A percentile compares a stretch with the other conserved stretches of the same genome.
These are phyloP conservation scores for Drosophila infuscata DNA, from an alignment of 2,888 invertebrate genomes.

Conservation along the genomic window DNA sequence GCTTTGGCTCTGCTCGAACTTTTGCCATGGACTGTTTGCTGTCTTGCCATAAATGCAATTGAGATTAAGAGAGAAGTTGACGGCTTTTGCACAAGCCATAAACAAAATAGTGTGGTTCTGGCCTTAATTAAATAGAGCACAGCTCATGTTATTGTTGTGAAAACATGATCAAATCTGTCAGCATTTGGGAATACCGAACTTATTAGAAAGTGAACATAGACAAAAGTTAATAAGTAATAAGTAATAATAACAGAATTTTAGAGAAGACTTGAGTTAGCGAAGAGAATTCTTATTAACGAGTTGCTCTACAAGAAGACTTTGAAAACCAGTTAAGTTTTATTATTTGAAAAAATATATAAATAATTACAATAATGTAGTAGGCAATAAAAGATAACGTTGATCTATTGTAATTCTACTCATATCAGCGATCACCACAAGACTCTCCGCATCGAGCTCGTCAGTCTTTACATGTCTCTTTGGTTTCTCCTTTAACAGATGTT, in stretches of 20 bases:
- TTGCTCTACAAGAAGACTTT: not conserved
- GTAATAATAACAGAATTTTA: not conserved
- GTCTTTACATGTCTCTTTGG: too few species aligned
- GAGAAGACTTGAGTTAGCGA: not conserved
- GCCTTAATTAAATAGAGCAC: slow-evolving; percentile 24
- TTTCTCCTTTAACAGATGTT: too few species aligned
- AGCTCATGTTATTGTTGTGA: slow-evolving; percentile 2
- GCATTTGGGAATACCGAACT: not conserved
- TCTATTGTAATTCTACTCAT: too few species aligned
- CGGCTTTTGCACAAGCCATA: slow-evolving; percentile 10
- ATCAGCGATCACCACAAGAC: too few species aligned
- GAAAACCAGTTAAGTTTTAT: too few species aligned
- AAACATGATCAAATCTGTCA: not conserved
- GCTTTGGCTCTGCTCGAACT: slow-evolving; percentile 18
- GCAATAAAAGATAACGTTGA: too few species aligned
- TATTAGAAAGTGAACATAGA: not conserved
- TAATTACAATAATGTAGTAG: too few species aligned
- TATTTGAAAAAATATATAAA: too few species aligned
- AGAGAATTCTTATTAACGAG: not conserved
- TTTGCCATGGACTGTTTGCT: slow-evolving; percentile 14
- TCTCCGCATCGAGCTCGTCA: too few species aligned
- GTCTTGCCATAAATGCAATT: slow-evolving; percentile 15
- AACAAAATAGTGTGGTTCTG: slow-evolving; percentile 3
- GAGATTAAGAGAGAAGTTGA: slow-evolving; percentile 22
- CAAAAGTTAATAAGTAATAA: not conserved